Base-by-base conservation (phyloP, 37 sponge, comb jelly and placozoan genomes). In the Spongia lamella region DNA sequence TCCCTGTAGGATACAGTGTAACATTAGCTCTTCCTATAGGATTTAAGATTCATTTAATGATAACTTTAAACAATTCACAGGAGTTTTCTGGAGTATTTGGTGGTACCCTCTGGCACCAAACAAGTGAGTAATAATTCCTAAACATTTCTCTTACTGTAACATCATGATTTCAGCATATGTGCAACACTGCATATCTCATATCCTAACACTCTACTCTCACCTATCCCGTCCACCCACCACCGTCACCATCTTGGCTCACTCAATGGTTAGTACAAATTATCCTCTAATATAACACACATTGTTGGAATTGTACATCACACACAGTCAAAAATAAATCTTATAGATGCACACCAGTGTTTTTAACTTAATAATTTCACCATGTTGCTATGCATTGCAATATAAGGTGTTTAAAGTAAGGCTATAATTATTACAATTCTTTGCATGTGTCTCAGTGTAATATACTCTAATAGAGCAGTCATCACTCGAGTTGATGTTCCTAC, bases 11-110 rank as follows among this genome's bases (percentile, higher is more conserved):
- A n/a, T n/a, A n/a, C n/a, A n/a, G n/a, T n/a, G n/a, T n/a, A 13
- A 19, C 61, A 43, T 50, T 59, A 61, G 58, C 36, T 24, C 35
- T 21, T 58, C 34, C 34, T 43, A 15, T 36, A 9, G 7, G 53
- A 17, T 14, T 14, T 52, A 52, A 52, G 53, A 17, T 17, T 14
- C 53, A 52, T 52, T 27, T 71, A 32, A 52, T 38, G 37, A 22
- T 31, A 1, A 19, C n/a, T n/a, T n/a, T n/a, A n/a, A 1, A 55
- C 21, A 14, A 32, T 7, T 11, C 70, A 22, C 56, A 88, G 83
- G 88, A 88, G 73, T 36, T 88, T 20, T 88, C 88, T 3, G 88
- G 88, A 4, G n/a, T 82, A 35, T 88, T 81, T 82, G 88, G 88
- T 39, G 88, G 88, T 32, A 78, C 82, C 1, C 67, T 88, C 6